Evolutionary conservation across 2,797 vertebrate species (phyloP).

Genomic region (Diplodus puntazzo): DNA sequence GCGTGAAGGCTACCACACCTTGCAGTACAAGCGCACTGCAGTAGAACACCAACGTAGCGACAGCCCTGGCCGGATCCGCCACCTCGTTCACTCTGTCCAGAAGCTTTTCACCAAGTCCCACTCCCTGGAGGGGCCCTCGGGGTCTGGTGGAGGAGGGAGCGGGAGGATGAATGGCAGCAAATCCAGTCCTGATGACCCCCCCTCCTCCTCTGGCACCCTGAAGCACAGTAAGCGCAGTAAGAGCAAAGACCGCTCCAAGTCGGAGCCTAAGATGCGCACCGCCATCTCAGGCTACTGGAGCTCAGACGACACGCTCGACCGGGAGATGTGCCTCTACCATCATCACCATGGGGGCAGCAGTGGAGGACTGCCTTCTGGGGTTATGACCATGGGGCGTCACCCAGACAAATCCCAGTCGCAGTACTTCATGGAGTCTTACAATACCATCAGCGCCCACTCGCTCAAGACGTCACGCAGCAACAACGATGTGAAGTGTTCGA

Average conservation of each 20-base stretch:
- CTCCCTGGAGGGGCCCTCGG: conserved; percentile 93
- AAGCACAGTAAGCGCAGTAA: conserved; percentile 93
- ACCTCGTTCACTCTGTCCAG: conserved; percentile 97
- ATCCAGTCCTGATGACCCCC: conserved; percentile 78
- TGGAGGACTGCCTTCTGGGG: conserved; percentile 84
- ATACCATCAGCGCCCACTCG: conserved; percentile 91
- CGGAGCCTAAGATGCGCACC: conserved; percentile 90
- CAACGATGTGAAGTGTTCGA: conserved; percentile 94
- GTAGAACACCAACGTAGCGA: conserved; percentile 95
- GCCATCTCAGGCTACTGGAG: conserved; percentile 94
- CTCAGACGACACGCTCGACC: conserved; percentile 94
- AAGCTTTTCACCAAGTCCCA: conserved; percentile 99
- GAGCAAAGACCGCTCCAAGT: conserved; percentile 92
- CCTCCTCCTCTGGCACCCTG: conserved; percentile 77
- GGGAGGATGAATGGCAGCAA: conserved; percentile 84
- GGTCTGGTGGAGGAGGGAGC: conserved; percentile 63
- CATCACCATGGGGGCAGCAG: conserved; percentile 77
- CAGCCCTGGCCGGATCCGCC: conserved; percentile 95
- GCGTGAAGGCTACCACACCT: conserved; percentile 95
- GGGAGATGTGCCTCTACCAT: conserved; percentile 93
- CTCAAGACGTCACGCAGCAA: conserved; percentile 94
- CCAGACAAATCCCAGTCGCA: conserved; percentile 95
- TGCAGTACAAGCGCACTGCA: conserved; percentile 94
- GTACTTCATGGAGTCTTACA: conserved; percentile 96
- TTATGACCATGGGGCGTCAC: conserved; percentile 97